Evolutionary conservation across 1,140 invertebrate species (phyloP).

Genomic region (Phenacoccus solenopsis): DNA sequence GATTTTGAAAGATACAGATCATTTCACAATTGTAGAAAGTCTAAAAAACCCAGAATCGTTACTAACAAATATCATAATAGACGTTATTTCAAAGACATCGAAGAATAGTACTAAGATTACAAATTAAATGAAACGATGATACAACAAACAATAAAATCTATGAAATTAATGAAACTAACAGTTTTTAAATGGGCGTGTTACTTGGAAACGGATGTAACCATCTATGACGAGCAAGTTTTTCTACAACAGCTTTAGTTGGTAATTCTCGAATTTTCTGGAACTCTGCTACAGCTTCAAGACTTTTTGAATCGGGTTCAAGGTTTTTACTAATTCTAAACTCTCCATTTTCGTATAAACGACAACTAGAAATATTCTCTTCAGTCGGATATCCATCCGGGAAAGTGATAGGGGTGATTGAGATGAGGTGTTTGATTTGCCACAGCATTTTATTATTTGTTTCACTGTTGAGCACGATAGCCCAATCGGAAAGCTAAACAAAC

Average conservation of each 20-base stretch:
- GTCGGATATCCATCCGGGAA: constrained; percentile 72
- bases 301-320: constrained; percentile 38
- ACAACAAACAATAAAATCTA: not conserved
- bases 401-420: constrained; percentile 65
- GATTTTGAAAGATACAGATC: constrained; percentile 34
- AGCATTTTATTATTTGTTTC: constrained; percentile 59
- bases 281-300: constrained; percentile 42
- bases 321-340: constrained; percentile 54
- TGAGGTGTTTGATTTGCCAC: constrained; percentile 75
- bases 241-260: constrained; percentile 51
- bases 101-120: no score
- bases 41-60: constrained; percentile 34
- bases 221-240: constrained; percentile 48
- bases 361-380: constrained; percentile 48
- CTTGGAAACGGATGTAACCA: constrained; percentile 40
- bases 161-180: no score
- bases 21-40: constrained; percentile 47
- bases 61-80: constrained; percentile 36
- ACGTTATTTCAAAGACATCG: constrained; percentile 24
- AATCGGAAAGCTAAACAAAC: constrained; percentile 35
- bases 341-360: constrained; percentile 64
- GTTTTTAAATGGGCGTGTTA: not conserved
- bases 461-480: constrained; percentile 71
- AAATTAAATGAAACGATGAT: no score
- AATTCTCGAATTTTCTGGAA: constrained; percentile 45